These are phyloP conservation scores for Thunnus thynnus DNA, from an alignment of 2,113 vertebrate genomes.

Conservation along the genomic window DNA sequence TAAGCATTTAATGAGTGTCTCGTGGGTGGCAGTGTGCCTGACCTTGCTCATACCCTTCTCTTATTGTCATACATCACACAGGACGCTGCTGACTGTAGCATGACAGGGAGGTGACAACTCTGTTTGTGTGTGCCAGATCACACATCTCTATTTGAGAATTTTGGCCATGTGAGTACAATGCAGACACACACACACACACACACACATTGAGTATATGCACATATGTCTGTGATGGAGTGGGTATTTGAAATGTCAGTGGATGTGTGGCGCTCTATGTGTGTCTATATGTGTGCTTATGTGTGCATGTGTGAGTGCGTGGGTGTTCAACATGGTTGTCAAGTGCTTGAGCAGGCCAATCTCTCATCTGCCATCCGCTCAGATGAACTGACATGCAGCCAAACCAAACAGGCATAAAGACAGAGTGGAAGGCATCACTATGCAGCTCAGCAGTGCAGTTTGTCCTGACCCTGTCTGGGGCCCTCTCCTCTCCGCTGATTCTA, in stretches of 20 bases:
- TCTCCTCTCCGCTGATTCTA: slow-evolving; percentile 77
- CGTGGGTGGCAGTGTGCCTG: slow-evolving; percentile 28
- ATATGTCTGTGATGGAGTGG: slow-evolving; percentile 4
- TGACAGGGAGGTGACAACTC: slow-evolving; percentile 59
- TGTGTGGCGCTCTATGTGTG: not conserved
- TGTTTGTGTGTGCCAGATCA: slow-evolving; percentile 36
- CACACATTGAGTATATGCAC: not conserved
- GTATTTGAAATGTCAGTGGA: not conserved
- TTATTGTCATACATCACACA: slow-evolving; percentile 64
- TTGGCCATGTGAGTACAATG: not conserved
- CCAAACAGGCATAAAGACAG: slow-evolving; percentile 72
- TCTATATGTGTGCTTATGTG: slow-evolving; percentile 15
- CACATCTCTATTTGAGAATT: slow-evolving; percentile 4
- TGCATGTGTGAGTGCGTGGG: slow-evolving; percentile 15
- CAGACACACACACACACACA: not conserved
- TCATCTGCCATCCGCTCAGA: slow-evolving; percentile 67
- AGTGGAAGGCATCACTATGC: slow-evolving; percentile 82
- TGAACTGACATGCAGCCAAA: slow-evolving; percentile 64
- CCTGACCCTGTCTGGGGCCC: slow-evolving; percentile 80
- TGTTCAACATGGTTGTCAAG: slow-evolving; percentile 73
- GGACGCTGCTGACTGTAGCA: slow-evolving; percentile 32
- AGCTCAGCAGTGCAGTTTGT: slow-evolving; percentile 73
- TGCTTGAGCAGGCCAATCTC: slow-evolving; percentile 66
- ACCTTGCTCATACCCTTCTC: slow-evolving; percentile 42
- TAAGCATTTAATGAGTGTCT: slow-evolving; percentile 70